Base-by-base conservation (phyloP, 2,888 invertebrate species). In the Dione vanillae region DNA sequence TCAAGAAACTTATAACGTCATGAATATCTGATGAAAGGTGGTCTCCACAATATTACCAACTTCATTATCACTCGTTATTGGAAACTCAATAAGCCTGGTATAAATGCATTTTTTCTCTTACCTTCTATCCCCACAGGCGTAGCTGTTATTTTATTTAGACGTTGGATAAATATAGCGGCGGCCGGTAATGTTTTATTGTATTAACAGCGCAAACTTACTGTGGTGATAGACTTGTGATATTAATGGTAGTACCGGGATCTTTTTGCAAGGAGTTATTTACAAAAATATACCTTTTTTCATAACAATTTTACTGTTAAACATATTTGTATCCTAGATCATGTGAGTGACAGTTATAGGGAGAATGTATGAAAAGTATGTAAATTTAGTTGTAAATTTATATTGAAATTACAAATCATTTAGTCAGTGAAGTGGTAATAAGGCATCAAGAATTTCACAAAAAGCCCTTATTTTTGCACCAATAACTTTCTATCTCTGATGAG, bases 51-150 rank as follows among this genome's bases (percentile, higher is more conserved):
- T 82, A 82, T 83, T 79, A 80, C 79, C 78, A 79, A 79, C 80
- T 87, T 88, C 85, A 87, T 89, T 89, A 89, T 81, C 84, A 81
- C 83, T 82, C 77, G 82, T 85, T 87, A 87, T 86, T 85, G 84
- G 85, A 86, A 85, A 87, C 82, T 82, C 84, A 85, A 85, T 85
- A 87, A 84, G 80, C 76, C 77, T 77, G 74, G 76, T 76, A 78
- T 78, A 81, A 83, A 81, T 84, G 82, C 83, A 82, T 80, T 81
- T 80, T 77, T 80, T 79, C 75, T 77, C 76, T 78, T 76, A 77
- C 76, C 78, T 78, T 78, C 78, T 80, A 78, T 82, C 78, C 77
- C 78, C 76, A 66, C 66, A 74, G 75, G 76, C 74, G 70, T 69
- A 73, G 61, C 75, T 77, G 76, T 79, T 80, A 83, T 80, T 82